Base-by-base conservation (phyloP, 2,113 vertebrate species). In the Zingel zingel region DNA sequence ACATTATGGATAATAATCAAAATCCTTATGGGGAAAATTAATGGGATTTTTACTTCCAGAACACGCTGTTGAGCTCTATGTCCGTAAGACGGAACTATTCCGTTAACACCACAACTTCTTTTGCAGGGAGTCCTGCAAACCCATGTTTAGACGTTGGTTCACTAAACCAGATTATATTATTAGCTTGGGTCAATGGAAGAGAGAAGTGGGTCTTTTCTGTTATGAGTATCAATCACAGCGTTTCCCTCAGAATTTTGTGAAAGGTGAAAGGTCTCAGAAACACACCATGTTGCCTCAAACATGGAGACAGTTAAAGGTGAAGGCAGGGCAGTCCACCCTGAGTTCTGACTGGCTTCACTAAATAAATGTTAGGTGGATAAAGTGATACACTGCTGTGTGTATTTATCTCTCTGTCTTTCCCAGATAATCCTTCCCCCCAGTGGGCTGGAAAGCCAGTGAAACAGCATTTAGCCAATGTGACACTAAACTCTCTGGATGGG, bases 391-490 rank as follows among this genome's bases (percentile, higher is more conserved):
- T n/a, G 71, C 73, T 70, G 75, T 67, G 72, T 56, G 25, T 23
- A 12, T 73, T 79, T 82, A 66, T 85, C 79, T 65, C 83, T 59
- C 70, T 43, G n/a, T 53, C 67, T 51, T 72, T 51, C 65, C 51
- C 25, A 74, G 21, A 47, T 77, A 71, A 81, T 83, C 83, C 36
- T 19, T 27, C 53, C 72, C 25, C 25, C 77, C 65, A 74, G 14
- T 81, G 86, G 63, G 30, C 45, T 36, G 63, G 36, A 50, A 59
- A 83, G 25, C 9, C 18, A 1, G 12, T 15, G 30, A 25, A 79
- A 13, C 21, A 14, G 50, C 65, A 59, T 76, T 83, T 53, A 21
- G 33, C 74, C 68, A 68, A 53, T 3, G 78, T 77, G 78, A 59
- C 65, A 56, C 36, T 51, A 51, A 83, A 68, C 21, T 65, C 75